Evolutionary conservation across 2,113 vertebrate species (phyloP).

Genomic region (Hyperopisus bebe): DNA sequence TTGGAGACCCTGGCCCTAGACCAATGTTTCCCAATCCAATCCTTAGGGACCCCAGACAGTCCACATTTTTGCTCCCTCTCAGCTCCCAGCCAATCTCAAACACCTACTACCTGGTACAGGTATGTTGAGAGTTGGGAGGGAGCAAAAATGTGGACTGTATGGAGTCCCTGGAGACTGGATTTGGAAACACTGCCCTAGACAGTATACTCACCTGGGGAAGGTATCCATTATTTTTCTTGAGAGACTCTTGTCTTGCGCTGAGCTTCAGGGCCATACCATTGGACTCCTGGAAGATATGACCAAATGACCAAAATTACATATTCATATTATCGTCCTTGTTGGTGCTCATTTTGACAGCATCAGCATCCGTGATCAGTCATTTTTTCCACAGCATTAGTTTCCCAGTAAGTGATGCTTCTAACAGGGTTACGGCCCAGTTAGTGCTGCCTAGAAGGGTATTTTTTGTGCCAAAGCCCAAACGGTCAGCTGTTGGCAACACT

Average conservation of each 20-base stretch:
- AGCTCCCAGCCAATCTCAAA: neutral
- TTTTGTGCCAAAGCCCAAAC: neutral
- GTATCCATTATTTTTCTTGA: constrained; percentile 61
- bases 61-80: neutral
- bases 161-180: neutral
- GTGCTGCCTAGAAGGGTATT: neutral
- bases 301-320: neutral
- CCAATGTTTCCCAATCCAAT: neutral
- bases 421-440: neutral
- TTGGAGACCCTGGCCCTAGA: no score
- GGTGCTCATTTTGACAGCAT: neutral
- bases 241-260: constrained; percentile 45
- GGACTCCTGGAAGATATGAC: constrained; percentile 50
- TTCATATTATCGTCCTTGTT: neutral
- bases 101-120: neutral
- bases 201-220: constrained; percentile 65
- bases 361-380: no score
- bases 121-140: neutral
- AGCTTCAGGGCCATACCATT: constrained; percentile 64
- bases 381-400: neutral
- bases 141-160: neutral
- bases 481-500: constrained; percentile 1
- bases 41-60: neutral
- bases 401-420: neutral
- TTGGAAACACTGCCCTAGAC: neutral